phyloP scores from a whole-genome alignment of 2,888 invertebrate species.

The Perithous albicinctus region DNA sequence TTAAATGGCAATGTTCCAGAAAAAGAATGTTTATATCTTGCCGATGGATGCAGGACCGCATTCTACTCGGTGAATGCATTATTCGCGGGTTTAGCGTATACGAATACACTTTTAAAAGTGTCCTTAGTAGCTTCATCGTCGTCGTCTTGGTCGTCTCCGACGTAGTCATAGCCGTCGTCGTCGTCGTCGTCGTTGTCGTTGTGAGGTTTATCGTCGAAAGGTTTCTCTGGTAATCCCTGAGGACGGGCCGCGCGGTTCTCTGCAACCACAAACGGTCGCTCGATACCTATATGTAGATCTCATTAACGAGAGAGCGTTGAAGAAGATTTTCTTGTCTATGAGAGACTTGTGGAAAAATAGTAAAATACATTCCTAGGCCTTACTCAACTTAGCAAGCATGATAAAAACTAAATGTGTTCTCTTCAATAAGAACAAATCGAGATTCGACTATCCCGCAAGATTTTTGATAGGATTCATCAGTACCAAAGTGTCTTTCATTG shows the following conservation, averaged over 20 bases:
- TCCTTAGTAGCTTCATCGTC: conserved; percentile 48
- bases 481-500: not conserved
- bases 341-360: conserved; percentile 4
- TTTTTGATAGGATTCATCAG: no score
- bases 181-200: conserved; percentile 40
- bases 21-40: not conserved
- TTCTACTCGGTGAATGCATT: conserved; percentile 38
- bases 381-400: not conserved
- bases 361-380: not conserved
- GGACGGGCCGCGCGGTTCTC: conserved; percentile 51
- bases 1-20: conserved; percentile 41
- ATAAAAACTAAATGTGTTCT: not conserved
- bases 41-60: not conserved
- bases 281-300: conserved; percentile 63
- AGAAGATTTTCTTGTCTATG: conserved; percentile 64
- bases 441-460: no score
- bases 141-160: conserved; percentile 39
- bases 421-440: no score
- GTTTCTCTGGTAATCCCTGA: conserved; percentile 70
- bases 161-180: conserved; percentile 46
- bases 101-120: conserved; percentile 52
- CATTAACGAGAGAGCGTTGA: conserved; percentile 59
- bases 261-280: conserved; percentile 62
- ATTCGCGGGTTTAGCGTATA: conserved; percentile 4
- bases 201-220: conserved; percentile 69